A percentile compares a stretch with the other conserved stretches of the same genome.
phyloP scores from a whole-genome alignment of 2,888 invertebrate species.

The Drosophila aldrichi region DNA sequence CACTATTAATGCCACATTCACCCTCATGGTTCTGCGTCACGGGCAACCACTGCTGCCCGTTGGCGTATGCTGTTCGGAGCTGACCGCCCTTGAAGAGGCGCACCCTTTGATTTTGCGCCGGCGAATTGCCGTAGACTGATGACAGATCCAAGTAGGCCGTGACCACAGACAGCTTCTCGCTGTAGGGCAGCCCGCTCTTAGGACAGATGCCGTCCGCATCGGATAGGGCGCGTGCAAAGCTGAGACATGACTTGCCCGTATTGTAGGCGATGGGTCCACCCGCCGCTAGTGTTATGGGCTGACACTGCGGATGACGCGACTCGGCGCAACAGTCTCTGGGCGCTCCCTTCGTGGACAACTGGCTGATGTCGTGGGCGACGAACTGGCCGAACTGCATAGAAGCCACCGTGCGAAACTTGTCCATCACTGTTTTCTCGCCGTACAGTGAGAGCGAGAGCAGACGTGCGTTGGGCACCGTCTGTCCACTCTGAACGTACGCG shows the following conservation, averaged over 20 bases:
- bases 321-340: slow-evolving; percentile 76
- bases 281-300: slow-evolving; percentile 86
- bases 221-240: slow-evolving; percentile 88
- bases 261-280: slow-evolving; percentile 87
- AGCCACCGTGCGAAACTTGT: slow-evolving; percentile 75
- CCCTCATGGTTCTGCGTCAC: slow-evolving; percentile 87
- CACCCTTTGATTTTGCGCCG: slow-evolving; percentile 87
- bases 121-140: slow-evolving; percentile 91
- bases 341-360: slow-evolving; percentile 50
- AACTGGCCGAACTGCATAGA: slow-evolving; percentile 81
- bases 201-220: slow-evolving; percentile 88
- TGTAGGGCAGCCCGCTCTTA: slow-evolving; percentile 85
- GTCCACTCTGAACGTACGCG: slow-evolving; percentile 55
- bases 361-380: slow-evolving; percentile 76
- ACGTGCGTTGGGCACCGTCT: slow-evolving; percentile 75
- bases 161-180: slow-evolving; percentile 87
- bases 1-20: slow-evolving; percentile 86
- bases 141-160: slow-evolving; percentile 89
- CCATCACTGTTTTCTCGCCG: slow-evolving; percentile 69
- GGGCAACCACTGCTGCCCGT: slow-evolving; percentile 90
- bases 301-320: slow-evolving; percentile 70
- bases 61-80: slow-evolving; percentile 86
- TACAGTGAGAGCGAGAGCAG: slow-evolving; percentile 73
- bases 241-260: slow-evolving; percentile 87
- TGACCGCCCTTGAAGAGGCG: slow-evolving; percentile 89